Base-by-base conservation (phyloP, 1,140 invertebrate genomes). In the Drosophila aff. region DNA sequence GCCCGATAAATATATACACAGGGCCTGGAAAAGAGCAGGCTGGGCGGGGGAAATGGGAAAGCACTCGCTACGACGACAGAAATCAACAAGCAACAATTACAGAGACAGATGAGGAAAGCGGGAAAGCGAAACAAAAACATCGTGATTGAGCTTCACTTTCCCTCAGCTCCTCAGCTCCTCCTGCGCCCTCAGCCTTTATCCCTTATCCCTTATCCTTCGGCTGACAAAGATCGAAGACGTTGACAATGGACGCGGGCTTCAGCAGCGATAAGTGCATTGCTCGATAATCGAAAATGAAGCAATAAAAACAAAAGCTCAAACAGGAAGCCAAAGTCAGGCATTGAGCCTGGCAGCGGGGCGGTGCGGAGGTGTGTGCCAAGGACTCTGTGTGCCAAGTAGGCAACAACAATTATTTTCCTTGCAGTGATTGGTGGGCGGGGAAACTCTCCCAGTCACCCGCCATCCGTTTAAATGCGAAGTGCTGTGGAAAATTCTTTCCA, bases 61-160 rank as follows among this genome's bases (percentile, higher is more conserved):
- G 66, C 50, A 53, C 76, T 65, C 47, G 66, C 46, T 28, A 28
- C 36, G 79, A 66, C 64, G 71, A 44, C 72, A 57, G 80, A 83
- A 87, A 83, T 87, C 84, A 89, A 89, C 76, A 89, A 87, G 84
- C 83, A 87, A 89, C 83, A 87, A 87, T 87, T 87, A 81, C 84
- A 69, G 79, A 74, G 78, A 78, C 60, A 71, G 74, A 80, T 74
- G 68, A 80, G 66, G 26, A 26, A 49, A 44, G 38, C 67, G 28
- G 44, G 16, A 33, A 53, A 26, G 15, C 18, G 26, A 53, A 76
- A 58, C 21, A 77, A 60, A 28, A 69, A 69, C 59, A 62, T 63
- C 57, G 60, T 76, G 79, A 87, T 79, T 86, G 83, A 82, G 80
- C 71, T 63, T 50, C 53, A 47, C 47, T 52, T 60, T 50, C 40